phyloP scores from a whole-genome alignment of 2,113 vertebrate species.

The Pyxicephalus adspersus region DNA sequence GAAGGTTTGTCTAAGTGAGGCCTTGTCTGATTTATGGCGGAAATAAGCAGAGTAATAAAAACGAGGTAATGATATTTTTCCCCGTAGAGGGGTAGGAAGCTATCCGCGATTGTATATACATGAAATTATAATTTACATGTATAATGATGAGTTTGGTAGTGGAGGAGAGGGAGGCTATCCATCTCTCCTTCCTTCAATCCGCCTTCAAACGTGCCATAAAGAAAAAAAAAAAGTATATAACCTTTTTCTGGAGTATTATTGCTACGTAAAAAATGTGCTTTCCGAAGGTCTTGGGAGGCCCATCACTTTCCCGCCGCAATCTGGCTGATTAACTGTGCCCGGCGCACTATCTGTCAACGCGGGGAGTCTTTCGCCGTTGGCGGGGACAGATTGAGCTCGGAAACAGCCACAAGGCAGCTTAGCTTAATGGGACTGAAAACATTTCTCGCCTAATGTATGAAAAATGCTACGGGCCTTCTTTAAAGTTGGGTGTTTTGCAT shows the following conservation, averaged over 20 bases:
- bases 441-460: constrained; percentile 43
- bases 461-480: constrained; percentile 40
- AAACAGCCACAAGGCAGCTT: not conserved
- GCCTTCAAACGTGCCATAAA: constrained; percentile 1
- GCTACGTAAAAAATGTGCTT: constrained; percentile 42
- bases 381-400: constrained; percentile 29
- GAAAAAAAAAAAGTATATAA: constrained; percentile 5
- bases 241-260: constrained; percentile 20
- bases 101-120: constrained; percentile 6
- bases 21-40: constrained; percentile 28
- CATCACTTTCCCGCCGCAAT: not conserved
- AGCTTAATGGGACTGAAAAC: constrained; percentile 30
- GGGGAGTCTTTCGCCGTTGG: not conserved
- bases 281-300: not conserved
- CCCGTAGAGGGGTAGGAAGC: not conserved
- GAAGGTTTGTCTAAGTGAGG: not conserved
- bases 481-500: constrained; percentile 43
- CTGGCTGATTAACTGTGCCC: not conserved
- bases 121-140: constrained; percentile 30
- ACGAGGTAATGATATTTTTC: not conserved
- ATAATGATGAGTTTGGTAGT: constrained; percentile 10
- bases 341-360: not conserved
- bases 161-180: not conserved
- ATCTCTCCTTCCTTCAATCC: constrained; percentile 10
- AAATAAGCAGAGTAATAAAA: constrained; percentile 10